Base-by-base conservation (phyloP, 2,888 invertebrate species). In the Lycophotia porphyrea region DNA sequence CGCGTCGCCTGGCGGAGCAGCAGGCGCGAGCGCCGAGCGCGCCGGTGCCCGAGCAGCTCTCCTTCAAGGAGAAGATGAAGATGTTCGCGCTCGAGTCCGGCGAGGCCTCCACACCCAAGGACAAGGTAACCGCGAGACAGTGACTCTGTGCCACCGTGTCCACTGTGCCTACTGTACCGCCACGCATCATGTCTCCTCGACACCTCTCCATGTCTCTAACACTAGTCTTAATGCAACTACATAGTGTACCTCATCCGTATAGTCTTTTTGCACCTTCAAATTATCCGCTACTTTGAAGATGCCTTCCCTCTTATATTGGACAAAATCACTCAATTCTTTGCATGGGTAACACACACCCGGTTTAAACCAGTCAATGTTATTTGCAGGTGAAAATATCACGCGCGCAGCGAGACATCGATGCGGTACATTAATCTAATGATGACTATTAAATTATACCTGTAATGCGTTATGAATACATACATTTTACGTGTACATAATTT, bases 41-140 rank as follows among this genome's bases (percentile, higher is more conserved):
- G 85, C 97, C 98, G 74, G 97, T 98, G 82, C 99, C 99, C 4
- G 99, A 99, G 93, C 99, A 99, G 90, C 97, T 99, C 81, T 99
- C 99, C 76, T 99, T 99, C 96, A 98, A 99, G 93, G 99, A 99
- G 95, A 99, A 99, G 96, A 99, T 99, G 99, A 99, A 99, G 96
- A 99, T 99, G 98, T 99, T 99, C 97, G 99, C 99, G 63, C 97
- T 98, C 96, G 99, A 99, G 96, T 98, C 99, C 24, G 99, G 99
- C 61, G 99, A 99, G 92, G 97, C 98, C 89, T 97, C 98, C 91
- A 99, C 99, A 81, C 99, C 99, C 85, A 98, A 98, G 95, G 99
- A 99, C 94, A 99, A 99, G 97, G 96, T 96, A 88, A 82, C 82
- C 74, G 39, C 74, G 52, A 61, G 82, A 65, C 74, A 81, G 71